Base-by-base conservation (phyloP, 2,797 vertebrate genomes). In the Sebastes iracundus region DNA sequence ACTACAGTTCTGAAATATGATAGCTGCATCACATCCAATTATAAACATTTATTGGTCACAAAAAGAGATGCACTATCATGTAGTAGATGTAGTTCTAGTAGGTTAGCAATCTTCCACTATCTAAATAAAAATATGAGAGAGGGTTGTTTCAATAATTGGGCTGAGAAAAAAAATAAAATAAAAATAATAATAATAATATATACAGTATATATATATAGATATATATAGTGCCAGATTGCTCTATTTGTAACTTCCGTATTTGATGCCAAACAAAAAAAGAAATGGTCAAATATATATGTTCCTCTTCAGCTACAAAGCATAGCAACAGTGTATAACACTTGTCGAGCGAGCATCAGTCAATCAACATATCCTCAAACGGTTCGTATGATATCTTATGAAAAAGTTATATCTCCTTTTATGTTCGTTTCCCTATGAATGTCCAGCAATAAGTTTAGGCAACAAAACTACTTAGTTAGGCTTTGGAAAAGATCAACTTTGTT, bases 181-280 rank as follows among this genome's bases (percentile, higher is more conserved):
- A 16, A 7, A 18, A 49, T 49, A 49, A 49, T 16, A 20, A 49
- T 38, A 38, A 38, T 38, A 38, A 38, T 38, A 38, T 38, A 38
- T 38, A 38, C 35, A 38, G 35, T 38, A 38, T 46, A 46, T 46
- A 38, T 38, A 42, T 18, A 46, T 18, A 18, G 3, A 18, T 46
- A 14, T 42, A 18, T 46, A 46, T 46, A 46, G 42, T 18, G 42
- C 42, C 42, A 84, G 67, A 83, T 78, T 74, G 35, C 49, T 74
- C 42, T n/a, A 78, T 77, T 72, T 75, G n/a, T 75, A 62, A 66
- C 42, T 46, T 46, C 42, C 58, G 33, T 67, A 76, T 42, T 42
- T 42, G 22, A 68, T 69, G 62, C 25, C 75, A 78, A 79, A 80
- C 33, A 60, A 59, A 82, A 49, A n/a, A 68, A 66, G 14, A 67